Conservation (phyloP, 2,888 invertebrate genomes). For the Drosophila barbarae region DNA sequence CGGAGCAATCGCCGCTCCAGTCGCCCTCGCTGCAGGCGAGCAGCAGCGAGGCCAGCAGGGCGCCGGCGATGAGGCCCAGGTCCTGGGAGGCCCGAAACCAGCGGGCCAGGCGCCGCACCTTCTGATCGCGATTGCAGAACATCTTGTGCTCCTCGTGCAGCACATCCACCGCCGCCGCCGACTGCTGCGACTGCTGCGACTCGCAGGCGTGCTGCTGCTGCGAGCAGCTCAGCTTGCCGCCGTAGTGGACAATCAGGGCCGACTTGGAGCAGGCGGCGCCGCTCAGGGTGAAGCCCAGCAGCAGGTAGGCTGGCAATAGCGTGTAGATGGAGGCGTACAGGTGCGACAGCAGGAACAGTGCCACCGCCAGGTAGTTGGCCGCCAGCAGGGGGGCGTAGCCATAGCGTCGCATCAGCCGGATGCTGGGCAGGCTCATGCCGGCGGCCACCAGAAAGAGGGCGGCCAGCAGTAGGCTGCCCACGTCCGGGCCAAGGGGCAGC, state of each 20-base stretch:
- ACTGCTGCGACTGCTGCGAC: conserved; percentile 36
- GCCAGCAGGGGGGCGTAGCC: conserved; percentile 81
- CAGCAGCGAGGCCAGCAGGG: conserved; percentile 80
- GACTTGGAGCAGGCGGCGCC: conserved; percentile 77
- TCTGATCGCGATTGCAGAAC: conserved; percentile 79
- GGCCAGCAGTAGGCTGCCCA: conserved; percentile 84
- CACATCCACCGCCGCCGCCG: conserved; percentile 60
- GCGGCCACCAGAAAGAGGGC: conserved; percentile 84
- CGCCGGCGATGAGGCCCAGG: conserved; percentile 82
- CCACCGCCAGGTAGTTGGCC: conserved; percentile 81
- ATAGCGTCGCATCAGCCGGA: conserved; percentile 81
- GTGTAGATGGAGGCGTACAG: conserved; percentile 81
- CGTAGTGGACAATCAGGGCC: conserved; percentile 77
- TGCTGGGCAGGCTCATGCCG: conserved; percentile 81
- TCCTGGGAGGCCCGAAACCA: conserved; percentile 82
- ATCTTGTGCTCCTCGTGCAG: conserved; percentile 78
- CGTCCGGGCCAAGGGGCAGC: conserved; percentile 78
- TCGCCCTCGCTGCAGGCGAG: conserved; percentile 78
- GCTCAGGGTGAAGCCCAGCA: conserved; percentile 83
- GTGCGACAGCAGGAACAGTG: conserved; percentile 83
- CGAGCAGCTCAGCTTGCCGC: conserved; percentile 78
- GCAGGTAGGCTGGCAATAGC: conserved; percentile 81
- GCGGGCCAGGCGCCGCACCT: conserved; percentile 81
- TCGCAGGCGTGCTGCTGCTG: conserved; percentile 75
- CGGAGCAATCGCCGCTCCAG: conserved; percentile 65